These are phyloP conservation scores for Muntiacus reevesi DNA, from an alignment of 2,113 vertebrate genomes.

Conservation along the genomic window DNA sequence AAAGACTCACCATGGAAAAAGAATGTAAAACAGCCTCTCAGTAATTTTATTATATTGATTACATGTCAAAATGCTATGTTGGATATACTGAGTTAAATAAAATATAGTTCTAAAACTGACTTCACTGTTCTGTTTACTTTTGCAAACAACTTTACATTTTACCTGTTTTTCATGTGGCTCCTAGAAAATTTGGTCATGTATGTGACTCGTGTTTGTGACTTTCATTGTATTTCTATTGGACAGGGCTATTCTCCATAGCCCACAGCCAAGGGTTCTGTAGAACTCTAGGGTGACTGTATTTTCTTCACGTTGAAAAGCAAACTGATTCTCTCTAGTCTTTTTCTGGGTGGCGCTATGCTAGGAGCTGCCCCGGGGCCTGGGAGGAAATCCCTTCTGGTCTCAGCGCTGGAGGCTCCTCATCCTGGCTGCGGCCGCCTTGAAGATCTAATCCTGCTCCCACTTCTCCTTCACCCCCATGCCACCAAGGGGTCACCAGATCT, in stretches of 20 bases:
- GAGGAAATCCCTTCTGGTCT: background rate
- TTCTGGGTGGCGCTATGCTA: background rate
- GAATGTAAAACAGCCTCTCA: background rate
- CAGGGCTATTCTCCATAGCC: background rate
- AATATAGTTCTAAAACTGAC: background rate
- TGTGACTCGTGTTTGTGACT: background rate
- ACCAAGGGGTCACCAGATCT: background rate
- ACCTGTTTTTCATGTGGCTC: background rate
- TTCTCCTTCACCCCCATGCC: background rate
- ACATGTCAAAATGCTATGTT: background rate
- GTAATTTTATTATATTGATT: background rate
- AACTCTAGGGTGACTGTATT: background rate
- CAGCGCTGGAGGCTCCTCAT: rapidly evolving
- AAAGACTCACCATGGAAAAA: background rate
- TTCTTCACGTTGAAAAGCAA: background rate
- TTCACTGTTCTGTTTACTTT: background rate
- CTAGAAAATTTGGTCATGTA: background rate
- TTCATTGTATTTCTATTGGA: background rate
- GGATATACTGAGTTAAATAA: background rate
- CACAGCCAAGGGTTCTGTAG: background rate
- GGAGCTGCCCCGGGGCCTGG: background rate
- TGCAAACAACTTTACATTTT: background rate
- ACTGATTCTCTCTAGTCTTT: background rate
- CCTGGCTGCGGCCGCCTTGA: background rate
- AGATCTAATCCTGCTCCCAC: background rate